Percentiles rank a stretch among this genome's conserved stretches.
These are phyloP conservation scores for Odocoileus virginianus DNA, from an alignment of 2,113 vertebrate species.

Conservation along the genomic window DNA sequence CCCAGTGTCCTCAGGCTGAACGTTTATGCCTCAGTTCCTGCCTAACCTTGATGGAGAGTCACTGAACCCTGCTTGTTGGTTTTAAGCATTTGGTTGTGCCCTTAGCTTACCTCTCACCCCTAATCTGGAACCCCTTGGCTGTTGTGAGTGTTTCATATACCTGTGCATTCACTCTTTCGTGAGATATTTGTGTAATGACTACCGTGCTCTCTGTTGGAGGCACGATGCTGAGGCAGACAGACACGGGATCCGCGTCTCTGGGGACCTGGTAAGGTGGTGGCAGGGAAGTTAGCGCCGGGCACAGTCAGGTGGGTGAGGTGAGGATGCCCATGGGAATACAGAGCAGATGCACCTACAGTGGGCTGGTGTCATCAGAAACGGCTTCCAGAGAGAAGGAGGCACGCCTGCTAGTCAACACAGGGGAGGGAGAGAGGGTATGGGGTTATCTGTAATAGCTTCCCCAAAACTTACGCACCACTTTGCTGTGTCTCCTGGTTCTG, in stretches of 20 bases:
- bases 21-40: background rate
- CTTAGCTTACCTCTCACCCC: background rate
- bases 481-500: rapidly evolving
- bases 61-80: background rate
- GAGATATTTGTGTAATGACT: background rate
- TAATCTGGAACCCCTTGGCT: background rate
- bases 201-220: background rate
- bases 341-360: background rate
- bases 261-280: background rate
- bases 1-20: background rate
- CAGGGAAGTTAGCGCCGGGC: background rate
- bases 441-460: background rate
- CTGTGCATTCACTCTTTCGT: background rate
- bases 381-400: background rate
- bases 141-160: background rate
- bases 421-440: too few relatives aligned
- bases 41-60: background rate
- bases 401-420: rapidly evolving
- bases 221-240: rapidly evolving
- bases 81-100: background rate
- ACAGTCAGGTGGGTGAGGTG: rapidly evolving
- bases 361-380: background rate
- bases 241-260: rapidly evolving
- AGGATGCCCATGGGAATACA: background rate
- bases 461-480: rapidly evolving